Evolutionary conservation across 2,113 vertebrate genomes (phyloP), one percentile per base, ranked within the genome.

Genomic region (Rhinolophus ferrumequinum): DNA sequence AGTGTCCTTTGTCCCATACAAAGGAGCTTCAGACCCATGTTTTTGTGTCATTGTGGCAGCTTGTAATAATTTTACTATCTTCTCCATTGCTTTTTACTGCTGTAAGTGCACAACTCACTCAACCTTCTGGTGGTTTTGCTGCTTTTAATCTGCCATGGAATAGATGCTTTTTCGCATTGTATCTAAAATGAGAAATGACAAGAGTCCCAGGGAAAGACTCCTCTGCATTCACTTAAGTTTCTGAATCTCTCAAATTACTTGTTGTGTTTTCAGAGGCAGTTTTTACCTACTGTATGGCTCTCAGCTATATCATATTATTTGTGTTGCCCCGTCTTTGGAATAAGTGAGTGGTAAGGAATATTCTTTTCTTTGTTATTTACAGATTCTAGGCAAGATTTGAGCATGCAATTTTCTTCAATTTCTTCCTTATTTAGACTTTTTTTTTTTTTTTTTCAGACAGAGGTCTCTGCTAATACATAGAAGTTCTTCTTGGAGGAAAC

Each of bases 371-470:
- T 54, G 22, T 88, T 84, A 18, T 18, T 14, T 47, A 83, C 11
- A 86, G 60, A 77, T 60, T 81, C 47, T 82, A 58, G 52, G 5
- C 28, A 69, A 41, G 9, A 5, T 38, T 83, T 56, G 14, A 95
- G 1, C 38, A 19, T 72, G 30, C 11, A 88, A 54, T 77, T 97
- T 97, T 93, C 62, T 93, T 75, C 33, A 13, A 24, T 82, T 92
- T 95, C 52, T 84, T 95, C 80, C 50, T 54, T 73, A n/a, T 24
- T 67, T 83, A 86, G 52, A n/a, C 19, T 64, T n/a, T 86, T 84
- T 50, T 10, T 50, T 50, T 10, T 50, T 50, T 50, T 50, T 10
- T 50, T 73, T 82, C 19, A 64, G 44, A 54, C 18, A 91, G 44
- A 72, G 0, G 0, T 96, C 88, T 95, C 66, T 93, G 72, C 18